Percentiles rank a stretch among this genome's conserved stretches.
phyloP scores from a whole-genome alignment of 2,113 vertebrate species.

The Eurystomus gularis region DNA sequence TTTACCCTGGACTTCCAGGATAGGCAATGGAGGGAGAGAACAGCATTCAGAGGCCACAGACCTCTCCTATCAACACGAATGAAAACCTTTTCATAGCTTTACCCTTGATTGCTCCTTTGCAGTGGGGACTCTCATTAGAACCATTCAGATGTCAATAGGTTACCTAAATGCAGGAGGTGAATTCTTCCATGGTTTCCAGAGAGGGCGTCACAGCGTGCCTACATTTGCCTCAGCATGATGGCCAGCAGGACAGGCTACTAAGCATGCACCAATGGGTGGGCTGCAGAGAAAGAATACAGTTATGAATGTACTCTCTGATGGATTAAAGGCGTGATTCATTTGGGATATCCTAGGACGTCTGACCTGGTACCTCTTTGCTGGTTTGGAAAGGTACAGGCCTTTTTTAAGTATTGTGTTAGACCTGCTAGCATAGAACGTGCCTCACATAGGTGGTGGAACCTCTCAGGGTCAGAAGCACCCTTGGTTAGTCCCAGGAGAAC shows the following conservation, averaged over 20 bases:
- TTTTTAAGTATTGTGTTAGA: background rate
- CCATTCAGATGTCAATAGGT: background rate
- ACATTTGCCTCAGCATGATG: background rate
- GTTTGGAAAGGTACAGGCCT: background rate
- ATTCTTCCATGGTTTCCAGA: background rate
- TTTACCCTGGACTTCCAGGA: background rate
- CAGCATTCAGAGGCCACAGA: background rate
- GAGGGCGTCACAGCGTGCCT: background rate
- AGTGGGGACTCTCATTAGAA: background rate
- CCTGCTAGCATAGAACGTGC: background rate
- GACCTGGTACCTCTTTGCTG: background rate
- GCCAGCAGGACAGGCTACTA: background rate
- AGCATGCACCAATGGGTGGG: background rate
- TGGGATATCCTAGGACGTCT: background rate
- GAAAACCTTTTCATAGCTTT: background rate
- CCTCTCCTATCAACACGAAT: background rate
- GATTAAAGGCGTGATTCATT: background rate
- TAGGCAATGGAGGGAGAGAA: background rate
- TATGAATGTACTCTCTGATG: background rate
- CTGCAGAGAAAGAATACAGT: background rate
- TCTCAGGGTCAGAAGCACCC: background rate
- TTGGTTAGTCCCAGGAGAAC: background rate
- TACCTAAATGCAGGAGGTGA: background rate
- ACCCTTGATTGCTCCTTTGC: background rate
- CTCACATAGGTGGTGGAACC: background rate